These are phyloP conservation scores for Creontiades dilutus DNA, from an alignment of 2,888 invertebrate genomes.

Conservation along the genomic window DNA sequence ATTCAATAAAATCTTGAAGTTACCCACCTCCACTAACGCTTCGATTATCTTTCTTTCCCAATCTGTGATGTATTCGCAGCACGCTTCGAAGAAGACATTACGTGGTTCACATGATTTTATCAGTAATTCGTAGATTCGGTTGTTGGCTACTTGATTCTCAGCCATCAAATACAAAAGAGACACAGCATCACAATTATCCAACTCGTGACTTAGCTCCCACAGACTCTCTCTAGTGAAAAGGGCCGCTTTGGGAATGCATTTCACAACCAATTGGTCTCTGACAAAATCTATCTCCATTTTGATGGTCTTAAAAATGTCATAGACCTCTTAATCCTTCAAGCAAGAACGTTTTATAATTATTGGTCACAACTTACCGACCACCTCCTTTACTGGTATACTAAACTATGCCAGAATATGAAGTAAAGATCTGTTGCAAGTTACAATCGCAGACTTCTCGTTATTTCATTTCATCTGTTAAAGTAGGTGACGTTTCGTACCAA, in stretches of 20 bases:
- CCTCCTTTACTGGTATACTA: no score
- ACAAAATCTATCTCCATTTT: slow-evolving; percentile 45
- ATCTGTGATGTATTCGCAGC: neutral
- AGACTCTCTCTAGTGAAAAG: slow-evolving; percentile 33
- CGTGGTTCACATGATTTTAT: neutral
- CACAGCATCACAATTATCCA: slow-evolving; percentile 49
- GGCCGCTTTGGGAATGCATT: slow-evolving; percentile 16
- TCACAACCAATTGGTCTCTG: neutral
- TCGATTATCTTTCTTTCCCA: slow-evolving; percentile 45
- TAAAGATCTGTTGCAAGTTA: no score
- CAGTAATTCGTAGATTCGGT: slow-evolving; percentile 26
- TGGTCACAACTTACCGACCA: no score
- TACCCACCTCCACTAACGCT: slow-evolving; percentile 48
- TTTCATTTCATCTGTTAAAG: no score
- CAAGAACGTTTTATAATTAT: no score
- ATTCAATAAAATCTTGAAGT: slow-evolving; percentile 28
- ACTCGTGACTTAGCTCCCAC: neutral
- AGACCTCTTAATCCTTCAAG: no score
- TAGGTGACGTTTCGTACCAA: no score
- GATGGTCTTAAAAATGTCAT: no score
- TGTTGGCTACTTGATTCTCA: neutral
- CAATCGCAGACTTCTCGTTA: no score
- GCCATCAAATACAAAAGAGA: slow-evolving; percentile 58
- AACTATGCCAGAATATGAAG: no score
- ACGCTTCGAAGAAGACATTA: slow-evolving; percentile 36